These are phyloP conservation scores for Morone chrysops DNA, from an alignment of 2,113 vertebrate species.

Conservation along the genomic window DNA sequence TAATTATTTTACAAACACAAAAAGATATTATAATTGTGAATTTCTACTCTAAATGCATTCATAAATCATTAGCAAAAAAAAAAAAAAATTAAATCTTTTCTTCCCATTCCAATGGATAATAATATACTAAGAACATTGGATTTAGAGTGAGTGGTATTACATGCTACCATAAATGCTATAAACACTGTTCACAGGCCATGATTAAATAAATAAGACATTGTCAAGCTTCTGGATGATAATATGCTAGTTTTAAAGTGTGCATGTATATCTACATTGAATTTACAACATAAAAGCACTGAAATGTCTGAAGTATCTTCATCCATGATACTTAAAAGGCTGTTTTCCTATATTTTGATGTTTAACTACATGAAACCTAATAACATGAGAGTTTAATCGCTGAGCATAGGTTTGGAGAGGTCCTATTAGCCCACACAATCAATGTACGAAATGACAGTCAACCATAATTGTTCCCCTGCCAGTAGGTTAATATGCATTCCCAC, in stretches of 20 bases:
- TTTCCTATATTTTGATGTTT: not conserved
- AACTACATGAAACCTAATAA: slow-evolving; percentile 9
- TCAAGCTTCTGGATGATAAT: not conserved
- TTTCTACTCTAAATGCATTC: too few species aligned
- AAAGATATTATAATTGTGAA: too few species aligned
- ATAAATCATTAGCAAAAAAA: too few species aligned
- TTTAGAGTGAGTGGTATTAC: not conserved
- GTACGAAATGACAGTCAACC: slow-evolving; percentile 46
- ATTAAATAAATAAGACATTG: not conserved
- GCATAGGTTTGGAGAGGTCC: slow-evolving; percentile 40
- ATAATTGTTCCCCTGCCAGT: slow-evolving; percentile 68
- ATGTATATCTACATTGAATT: not conserved
- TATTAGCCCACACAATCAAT: slow-evolving; percentile 29
- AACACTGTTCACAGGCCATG: not conserved
- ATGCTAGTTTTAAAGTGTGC: too few species aligned
- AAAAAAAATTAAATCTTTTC: too few species aligned
- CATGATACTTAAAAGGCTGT: not conserved
- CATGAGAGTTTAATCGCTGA: slow-evolving; percentile 15
- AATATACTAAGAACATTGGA: not conserved
- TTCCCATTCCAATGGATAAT: too few species aligned
- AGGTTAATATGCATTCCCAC: slow-evolving; percentile 71
- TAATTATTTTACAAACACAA: too few species aligned
- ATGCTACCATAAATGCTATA: not conserved
- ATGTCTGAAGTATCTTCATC: not conserved
- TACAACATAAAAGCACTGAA: not conserved